These are phyloP conservation scores for Magallana angulata DNA, from an alignment of 1,140 invertebrate species.

Conservation along the genomic window DNA sequence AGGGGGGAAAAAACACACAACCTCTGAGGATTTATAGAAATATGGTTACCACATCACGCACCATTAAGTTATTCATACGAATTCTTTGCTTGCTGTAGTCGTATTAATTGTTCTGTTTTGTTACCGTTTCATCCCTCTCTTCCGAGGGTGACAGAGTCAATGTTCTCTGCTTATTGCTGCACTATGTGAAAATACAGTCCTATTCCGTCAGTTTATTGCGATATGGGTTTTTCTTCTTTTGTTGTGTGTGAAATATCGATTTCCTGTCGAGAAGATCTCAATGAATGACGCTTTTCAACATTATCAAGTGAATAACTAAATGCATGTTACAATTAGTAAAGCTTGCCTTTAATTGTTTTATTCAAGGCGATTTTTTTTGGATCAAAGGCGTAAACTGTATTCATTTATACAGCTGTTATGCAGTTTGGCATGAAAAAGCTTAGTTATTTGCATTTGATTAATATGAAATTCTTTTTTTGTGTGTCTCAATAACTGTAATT, in stretches of 20 bases:
- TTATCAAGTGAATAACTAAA: slow-evolving; percentile 38
- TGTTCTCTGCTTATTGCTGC: slow-evolving; percentile 21
- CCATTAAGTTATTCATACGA: slow-evolving; percentile 18
- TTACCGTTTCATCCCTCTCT: slow-evolving; percentile 14
- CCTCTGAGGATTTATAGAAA: neutral
- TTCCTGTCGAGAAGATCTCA: neutral
- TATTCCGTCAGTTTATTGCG: neutral
- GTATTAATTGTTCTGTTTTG: slow-evolving; percentile 23
- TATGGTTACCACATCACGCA: neutral
- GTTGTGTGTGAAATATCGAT: neutral
- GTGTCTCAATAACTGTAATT: neutral
- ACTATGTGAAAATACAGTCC: slow-evolving; percentile 12
- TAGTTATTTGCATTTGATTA: slow-evolving; percentile 9
- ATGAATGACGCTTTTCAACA: slow-evolving; percentile 20
- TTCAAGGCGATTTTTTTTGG: neutral
- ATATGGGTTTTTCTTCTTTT: neutral
- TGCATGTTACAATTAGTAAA: slow-evolving; percentile 33
- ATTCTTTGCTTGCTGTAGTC: neutral
- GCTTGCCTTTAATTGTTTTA: slow-evolving; percentile 34
- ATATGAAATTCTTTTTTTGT: slow-evolving; percentile 19
- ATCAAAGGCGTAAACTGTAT: slow-evolving; percentile 28
- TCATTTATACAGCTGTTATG: slow-evolving; percentile 11
- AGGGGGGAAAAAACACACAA: neutral
- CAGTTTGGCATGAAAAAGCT: neutral
- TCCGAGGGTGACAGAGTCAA: slow-evolving; percentile 12